These are phyloP conservation scores for Drosophila pallidifrons DNA, from an alignment of 1,140 invertebrate species.

Conservation along the genomic window DNA sequence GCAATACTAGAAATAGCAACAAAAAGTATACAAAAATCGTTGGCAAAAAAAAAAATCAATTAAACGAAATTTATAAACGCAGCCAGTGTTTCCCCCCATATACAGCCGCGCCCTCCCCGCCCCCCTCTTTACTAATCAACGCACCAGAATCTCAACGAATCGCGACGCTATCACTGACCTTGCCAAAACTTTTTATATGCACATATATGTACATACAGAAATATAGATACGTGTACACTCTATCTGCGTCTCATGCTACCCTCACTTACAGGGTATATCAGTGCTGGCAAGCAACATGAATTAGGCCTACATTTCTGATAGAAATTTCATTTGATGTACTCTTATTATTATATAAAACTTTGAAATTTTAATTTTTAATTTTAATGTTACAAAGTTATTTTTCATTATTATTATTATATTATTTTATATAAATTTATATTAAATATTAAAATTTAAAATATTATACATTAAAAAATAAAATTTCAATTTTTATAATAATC, in stretches of 20 bases:
- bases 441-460: too few relatives aligned
- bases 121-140: not conserved
- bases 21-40: conserved; percentile 14
- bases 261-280: not conserved
- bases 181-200: conserved; percentile 55
- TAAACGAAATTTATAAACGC: conserved; percentile 62
- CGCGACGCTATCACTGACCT: conserved; percentile 72
- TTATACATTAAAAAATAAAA: too few relatives aligned
- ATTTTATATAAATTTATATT: too few relatives aligned
- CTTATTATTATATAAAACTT: too few relatives aligned
- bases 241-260: not conserved
- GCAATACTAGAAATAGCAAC: conserved; percentile 20
- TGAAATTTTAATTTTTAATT: not conserved
- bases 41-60: conserved; percentile 52
- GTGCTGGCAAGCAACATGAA: not conserved
- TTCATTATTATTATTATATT: too few relatives aligned
- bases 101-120: not conserved
- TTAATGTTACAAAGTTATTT: too few relatives aligned
- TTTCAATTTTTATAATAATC: too few relatives aligned
- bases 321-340: too few relatives aligned
- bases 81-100: not conserved
- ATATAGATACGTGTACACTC: conserved; percentile 13
- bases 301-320: not conserved
- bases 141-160: conserved; percentile 16
- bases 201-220: conserved; percentile 1